Evolutionary conservation across 1,140 invertebrate genomes (phyloP).

Genomic region (Euura lappo): DNA sequence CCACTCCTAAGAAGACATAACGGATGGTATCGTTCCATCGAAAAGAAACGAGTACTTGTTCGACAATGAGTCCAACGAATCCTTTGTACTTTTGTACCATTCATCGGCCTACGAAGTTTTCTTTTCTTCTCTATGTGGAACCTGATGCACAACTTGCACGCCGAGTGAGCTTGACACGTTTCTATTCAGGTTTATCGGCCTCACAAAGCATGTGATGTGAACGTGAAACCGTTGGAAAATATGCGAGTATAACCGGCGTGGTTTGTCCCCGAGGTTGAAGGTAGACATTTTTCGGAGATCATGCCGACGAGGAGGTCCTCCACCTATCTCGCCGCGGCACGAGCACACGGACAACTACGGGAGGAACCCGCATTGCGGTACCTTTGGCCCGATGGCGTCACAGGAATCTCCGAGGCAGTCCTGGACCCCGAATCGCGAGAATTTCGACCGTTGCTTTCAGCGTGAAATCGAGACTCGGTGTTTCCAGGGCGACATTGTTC

Average conservation of each 20-base stretch:
- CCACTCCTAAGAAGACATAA: background rate
- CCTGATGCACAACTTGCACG: background rate
- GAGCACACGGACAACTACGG: background rate
- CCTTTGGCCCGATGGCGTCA: background rate
- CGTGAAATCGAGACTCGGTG: no score
- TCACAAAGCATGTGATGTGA: background rate
- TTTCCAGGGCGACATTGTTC: no score
- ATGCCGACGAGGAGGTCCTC: background rate
- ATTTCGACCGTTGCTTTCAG: background rate
- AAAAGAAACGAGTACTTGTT: background rate
- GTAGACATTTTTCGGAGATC: background rate
- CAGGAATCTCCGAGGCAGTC: background rate
- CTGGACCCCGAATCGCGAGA: background rate
- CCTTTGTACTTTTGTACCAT: background rate
- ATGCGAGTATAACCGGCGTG: no score
- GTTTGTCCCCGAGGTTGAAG: no score
- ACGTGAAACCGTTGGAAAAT: no score
- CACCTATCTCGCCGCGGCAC: background rate
- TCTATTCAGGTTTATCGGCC: background rate
- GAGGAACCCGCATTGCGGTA: constrained; percentile 3
- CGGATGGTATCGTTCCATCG: background rate
- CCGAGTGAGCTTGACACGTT: background rate
- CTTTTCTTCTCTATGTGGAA: background rate
- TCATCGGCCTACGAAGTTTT: constrained; percentile 5
- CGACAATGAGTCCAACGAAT: background rate